Conservation (phyloP, 2,888 invertebrate species). For the Eustalomyia histrio region DNA sequence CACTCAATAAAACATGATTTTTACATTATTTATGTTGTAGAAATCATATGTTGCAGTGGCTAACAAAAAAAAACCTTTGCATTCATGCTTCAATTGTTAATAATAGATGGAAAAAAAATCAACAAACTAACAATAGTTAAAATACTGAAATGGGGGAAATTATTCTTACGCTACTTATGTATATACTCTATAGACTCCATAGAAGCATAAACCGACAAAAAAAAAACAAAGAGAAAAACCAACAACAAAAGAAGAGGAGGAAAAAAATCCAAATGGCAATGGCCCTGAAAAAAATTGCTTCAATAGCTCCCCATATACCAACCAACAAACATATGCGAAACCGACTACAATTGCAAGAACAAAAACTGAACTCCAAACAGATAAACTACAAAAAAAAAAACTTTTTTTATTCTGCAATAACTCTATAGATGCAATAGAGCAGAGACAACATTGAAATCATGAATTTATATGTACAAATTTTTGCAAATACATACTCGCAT, state of each 20-base stretch:
- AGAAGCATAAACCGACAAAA: conserved; percentile 11
- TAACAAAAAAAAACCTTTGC: conserved; percentile 18
- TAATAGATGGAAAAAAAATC: conserved; percentile 40
- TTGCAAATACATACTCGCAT: neutral
- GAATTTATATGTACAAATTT: conserved; percentile 6
- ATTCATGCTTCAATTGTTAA: conserved; percentile 50
- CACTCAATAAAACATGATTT: conserved; percentile 31
- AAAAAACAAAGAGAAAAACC: conserved; percentile 8
- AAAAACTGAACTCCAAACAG: conserved; percentile 21
- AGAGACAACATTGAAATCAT: conserved; percentile 51
- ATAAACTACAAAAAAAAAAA: conserved; percentile 14
- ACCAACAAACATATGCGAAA: conserved; percentile 34
- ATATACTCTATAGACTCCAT: conserved; percentile 11
- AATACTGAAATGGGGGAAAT: conserved; percentile 42
- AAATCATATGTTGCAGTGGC: conserved; percentile 12
- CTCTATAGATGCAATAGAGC: conserved; percentile 50
- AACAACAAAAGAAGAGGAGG: conserved; percentile 14
- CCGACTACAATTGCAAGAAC: conserved; percentile 23
- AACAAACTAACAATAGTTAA: conserved; percentile 48
- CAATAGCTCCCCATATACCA: conserved; percentile 47
- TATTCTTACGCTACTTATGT: neutral
- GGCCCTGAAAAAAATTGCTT: conserved; percentile 67
- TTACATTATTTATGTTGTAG: conserved; percentile 30
- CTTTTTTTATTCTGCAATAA: conserved; percentile 26
- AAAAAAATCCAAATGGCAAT: conserved; percentile 66